phyloP scores from a whole-genome alignment of 1,140 invertebrate species.

The Mizuhopecten yessoensis region DNA sequence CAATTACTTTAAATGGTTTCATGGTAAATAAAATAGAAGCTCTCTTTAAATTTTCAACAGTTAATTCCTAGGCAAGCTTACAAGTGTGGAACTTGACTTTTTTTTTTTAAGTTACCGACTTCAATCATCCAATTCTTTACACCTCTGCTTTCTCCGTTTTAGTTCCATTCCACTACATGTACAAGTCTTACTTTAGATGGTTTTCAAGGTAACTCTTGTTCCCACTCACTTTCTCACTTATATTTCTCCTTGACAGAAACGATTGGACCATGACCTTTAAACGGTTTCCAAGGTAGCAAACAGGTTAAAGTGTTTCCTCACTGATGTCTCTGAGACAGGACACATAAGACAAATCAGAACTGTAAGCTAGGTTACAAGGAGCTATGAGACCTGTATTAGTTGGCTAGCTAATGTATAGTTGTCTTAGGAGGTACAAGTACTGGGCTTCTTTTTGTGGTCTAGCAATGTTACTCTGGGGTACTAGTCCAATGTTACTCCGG shows the following conservation, averaged over 20 bases:
- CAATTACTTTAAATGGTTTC: neutral
- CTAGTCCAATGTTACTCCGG: no score
- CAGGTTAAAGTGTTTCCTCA: neutral
- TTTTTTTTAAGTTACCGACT: neutral
- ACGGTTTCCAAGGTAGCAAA: neutral
- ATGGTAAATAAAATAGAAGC: neutral
- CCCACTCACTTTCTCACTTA: neutral
- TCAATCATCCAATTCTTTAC: neutral
- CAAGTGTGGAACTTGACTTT: neutral
- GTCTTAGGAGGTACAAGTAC: no score
- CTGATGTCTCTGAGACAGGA: no score
- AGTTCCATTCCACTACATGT: neutral
- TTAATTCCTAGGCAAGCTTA: neutral
- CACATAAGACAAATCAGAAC: no score
- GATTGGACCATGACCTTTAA: neutral
- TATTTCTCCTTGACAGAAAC: neutral
- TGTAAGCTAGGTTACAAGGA: no score
- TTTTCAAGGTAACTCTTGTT: constrained; percentile 39
- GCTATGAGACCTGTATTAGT: no score
- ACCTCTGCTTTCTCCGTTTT: no score
- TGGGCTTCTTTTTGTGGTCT: no score
- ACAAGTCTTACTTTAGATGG: neutral
- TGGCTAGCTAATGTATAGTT: no score
- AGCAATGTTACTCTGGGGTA: no score
- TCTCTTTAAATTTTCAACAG: constrained; percentile 34